Evolutionary conservation across 2,113 vertebrate species (phyloP), one percentile per base, ranked within the genome.

Genomic region (Notechis scutatus): DNA sequence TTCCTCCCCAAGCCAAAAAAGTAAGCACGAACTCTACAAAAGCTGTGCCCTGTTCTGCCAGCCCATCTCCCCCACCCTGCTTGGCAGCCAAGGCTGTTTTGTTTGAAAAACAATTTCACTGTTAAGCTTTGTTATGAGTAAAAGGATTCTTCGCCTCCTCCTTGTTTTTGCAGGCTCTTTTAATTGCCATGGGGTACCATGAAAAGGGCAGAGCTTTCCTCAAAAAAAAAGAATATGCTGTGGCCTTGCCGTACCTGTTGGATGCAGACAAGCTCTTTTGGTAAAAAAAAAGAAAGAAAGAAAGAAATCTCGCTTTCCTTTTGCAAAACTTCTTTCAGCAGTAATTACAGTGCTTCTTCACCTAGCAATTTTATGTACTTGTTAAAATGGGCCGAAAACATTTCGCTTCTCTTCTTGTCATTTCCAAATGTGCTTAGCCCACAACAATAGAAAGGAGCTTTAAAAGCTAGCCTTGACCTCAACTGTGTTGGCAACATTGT

Each of bases 131-230:
- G 3, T n/a, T 94, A 1, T 42, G 29, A 18, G 23, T 39, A 42
- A 90, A 91, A 24, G 88, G 24, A 3, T 1, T 5, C 15, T 39
- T 64, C 4, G 12, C 18, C 14, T 95, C 86, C 15, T 74, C 88
- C 94, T 97, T 88, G 88, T 85, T 94, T 95, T 97, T 88, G 81
- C 94, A 99, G 99, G 98, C 99, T 0, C 98, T 99, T 52, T 98
- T 99, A 95, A 96, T 99, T 94, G 99, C 99, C 5, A 99, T 99
- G 99, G 99, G 99, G 20, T 98, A 98, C 87, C 99, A 99, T 42
- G 99, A 99, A 97, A 99, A 99, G 95, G 99, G 99, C 90, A 97
- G 99, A 91, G 98, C 99, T 8, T 98, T 99, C 95, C 98, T 99
- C 98, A 99, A 99, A 97, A 99, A 98, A 96, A 99, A 98, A 87